Base-by-base conservation (phyloP, 2,797 vertebrate species). In the Tenualosa thibaudeaui region DNA sequence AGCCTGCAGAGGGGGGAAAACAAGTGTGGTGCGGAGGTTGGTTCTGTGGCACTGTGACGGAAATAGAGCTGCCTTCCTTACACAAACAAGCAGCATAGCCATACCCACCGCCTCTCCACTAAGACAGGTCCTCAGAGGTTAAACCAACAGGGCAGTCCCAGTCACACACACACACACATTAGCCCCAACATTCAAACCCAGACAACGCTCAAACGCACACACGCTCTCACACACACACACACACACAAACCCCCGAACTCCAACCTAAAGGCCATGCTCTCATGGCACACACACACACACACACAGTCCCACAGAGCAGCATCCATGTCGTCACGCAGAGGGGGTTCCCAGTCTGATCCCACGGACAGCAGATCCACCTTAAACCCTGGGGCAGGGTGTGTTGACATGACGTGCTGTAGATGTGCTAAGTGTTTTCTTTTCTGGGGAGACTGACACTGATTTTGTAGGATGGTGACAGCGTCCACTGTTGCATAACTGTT, bases 21-120 rank as follows among this genome's bases (percentile, higher is more conserved):
- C 50, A 19, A 54, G 53, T 19, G 54, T 19, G 54, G 17, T 56
- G 5, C 3, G 19, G 17, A 56, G 54, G 54, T 37, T 71, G 37
- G 37, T 31, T 13, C 68, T 78, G 17, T 78, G 71, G 37, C 71
- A 78, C 37, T 78, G 5, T 22, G 40, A 43, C 71, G 40, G 71
- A 46, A 78, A 46, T 78, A 78, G 71, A 46, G 71, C 71, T 78
- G 71, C 17, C 71, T 46, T 78, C 71, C 71, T 78, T 78, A 78
- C 17, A 19, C 43, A 5, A 78, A 78, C 71, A 78, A 22, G 58
- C 37, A 78, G 4, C 71, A 46, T 40, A 78, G 40, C 40, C 5
- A 19, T 22, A 46, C 19, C 5, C 40, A 46, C 37, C 15, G 71
- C 37, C 71, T 19, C 68, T 8, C 68, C 68, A 40, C 68, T 78